Evolutionary conservation across 2,797 vertebrate genomes (phyloP), one percentile per base, ranked within the genome.

Genomic region (Smutsia gigantea): DNA sequence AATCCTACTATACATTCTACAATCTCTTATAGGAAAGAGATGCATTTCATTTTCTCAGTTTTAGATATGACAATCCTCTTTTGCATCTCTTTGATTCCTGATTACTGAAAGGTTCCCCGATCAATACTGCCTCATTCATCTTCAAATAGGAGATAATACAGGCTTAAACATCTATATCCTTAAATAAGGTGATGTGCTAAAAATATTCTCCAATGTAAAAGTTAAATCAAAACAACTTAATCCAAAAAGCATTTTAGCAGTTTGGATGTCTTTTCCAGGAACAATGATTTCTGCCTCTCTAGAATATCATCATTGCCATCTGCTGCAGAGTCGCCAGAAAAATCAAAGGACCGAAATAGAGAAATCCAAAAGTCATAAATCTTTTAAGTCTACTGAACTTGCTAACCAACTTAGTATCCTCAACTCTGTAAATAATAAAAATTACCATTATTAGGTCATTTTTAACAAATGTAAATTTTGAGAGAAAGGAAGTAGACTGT

Each of bases 301-400:
- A 86, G 37, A 77, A 37, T 31, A 64, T 78, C 63, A 82, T 15
- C 49, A 59, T 29, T 79, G 77, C 34, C 49, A 87, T 11, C 68
- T 82, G 55, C 37, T 82, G 27, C 55, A 90, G 1, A 2, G 37
- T 18, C 63, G 17, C 29, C 85, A 95, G 68, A 64, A 84, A 93
- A 85, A 75, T 64, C 27, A 42, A 91, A 77, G n/a, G 18, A 72
- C 31, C 78, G 95, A 94, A 93, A 81, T 13, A 96, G 64, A 91
- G 59, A 92, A 84, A 85, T 63, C 5, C 11, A 74, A 25, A 89
- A 92, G 72, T 46, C 74, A 64, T 68, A 57, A 21, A 64, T 91
- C 78, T 85, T 29, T 37, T 49, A 87, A 29, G 27, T 59, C 75
- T 72, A 51, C 12, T 49, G 59, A 93, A 29, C 23, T 46, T 59